Conservation (phyloP, 2,888 invertebrate species). For the Drosophila phalerata region DNA sequence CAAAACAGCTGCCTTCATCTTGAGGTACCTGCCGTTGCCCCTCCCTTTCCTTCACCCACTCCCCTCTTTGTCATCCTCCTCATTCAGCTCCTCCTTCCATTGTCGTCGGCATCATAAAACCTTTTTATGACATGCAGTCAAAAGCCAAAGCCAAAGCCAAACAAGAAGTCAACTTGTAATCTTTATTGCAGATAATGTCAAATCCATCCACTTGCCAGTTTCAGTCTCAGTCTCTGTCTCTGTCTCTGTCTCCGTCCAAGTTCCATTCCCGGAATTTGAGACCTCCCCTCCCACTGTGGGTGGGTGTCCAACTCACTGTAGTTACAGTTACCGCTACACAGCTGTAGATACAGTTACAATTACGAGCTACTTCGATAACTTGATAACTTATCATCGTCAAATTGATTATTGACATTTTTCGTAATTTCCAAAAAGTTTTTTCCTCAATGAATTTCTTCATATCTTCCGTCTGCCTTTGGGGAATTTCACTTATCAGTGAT, state of each 20-base stretch:
- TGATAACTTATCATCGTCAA: slow-evolving; percentile 66
- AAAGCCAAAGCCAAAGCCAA: slow-evolving; percentile 67
- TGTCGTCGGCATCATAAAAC: slow-evolving; percentile 62
- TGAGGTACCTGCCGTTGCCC: slow-evolving; percentile 47
- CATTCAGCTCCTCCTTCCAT: slow-evolving; percentile 7
- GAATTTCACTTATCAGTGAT: slow-evolving; percentile 45
- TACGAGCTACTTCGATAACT: slow-evolving; percentile 48
- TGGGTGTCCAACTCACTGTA: slow-evolving; percentile 35
- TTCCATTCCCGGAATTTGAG: not conserved
- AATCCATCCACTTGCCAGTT: slow-evolving; percentile 69
- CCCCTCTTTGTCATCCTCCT: not conserved
- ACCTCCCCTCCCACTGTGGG: not conserved
- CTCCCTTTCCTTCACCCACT: not conserved
- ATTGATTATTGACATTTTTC: slow-evolving; percentile 67
- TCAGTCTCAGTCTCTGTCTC: slow-evolving; percentile 18
- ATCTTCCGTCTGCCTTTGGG: slow-evolving; percentile 11
- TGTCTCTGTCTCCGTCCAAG: not conserved
- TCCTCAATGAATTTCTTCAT: slow-evolving; percentile 36
- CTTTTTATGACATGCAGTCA: slow-evolving; percentile 78
- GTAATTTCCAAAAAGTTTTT: slow-evolving; percentile 22
- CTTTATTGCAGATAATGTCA: slow-evolving; percentile 78
- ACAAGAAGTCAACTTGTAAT: slow-evolving; percentile 78
- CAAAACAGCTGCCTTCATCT: slow-evolving; percentile 37
- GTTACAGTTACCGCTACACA: slow-evolving; percentile 35
- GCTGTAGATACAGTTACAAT: slow-evolving; percentile 23